Evolutionary conservation across 1,140 invertebrate species (phyloP).

Genomic region (Caenorhabditis tropicalis): DNA sequence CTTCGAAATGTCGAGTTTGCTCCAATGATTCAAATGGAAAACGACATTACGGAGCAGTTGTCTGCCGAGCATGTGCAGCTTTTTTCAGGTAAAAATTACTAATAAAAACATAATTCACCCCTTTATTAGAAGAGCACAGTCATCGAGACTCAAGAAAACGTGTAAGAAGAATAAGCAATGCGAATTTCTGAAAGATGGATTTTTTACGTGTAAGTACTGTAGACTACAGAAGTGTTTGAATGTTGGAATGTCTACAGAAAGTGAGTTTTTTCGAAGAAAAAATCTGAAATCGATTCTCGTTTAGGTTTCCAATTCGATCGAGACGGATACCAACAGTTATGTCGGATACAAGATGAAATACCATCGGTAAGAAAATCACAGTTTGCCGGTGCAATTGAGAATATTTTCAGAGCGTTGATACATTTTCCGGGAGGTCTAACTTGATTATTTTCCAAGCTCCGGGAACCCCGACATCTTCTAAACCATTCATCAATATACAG

Average conservation of each 20-base stretch:
- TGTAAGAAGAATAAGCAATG: background rate
- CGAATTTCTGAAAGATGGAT: background rate
- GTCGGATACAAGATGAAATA: too few species aligned
- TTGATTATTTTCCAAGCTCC: background rate
- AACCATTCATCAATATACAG: background rate
- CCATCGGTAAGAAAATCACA: too few species aligned
- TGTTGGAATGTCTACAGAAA: background rate
- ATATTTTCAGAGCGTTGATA: background rate
- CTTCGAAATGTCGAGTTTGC: too few species aligned
- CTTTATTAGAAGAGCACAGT: background rate
- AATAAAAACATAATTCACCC: too few species aligned
- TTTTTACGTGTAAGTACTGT: background rate
- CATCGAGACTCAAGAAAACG: background rate
- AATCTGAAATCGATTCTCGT: background rate
- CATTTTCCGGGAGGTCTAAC: background rate
- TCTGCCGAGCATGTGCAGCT: constrained; percentile 47
- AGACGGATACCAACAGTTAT: background rate
- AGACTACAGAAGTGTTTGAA: background rate
- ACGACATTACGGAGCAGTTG: constrained; percentile 47
- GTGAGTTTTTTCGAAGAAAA: background rate
- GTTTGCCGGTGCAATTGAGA: background rate
- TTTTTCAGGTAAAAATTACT: constrained; percentile 47
- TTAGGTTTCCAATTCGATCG: background rate
- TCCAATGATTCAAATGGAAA: too few species aligned
- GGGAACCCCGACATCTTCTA: background rate